Base-by-base conservation (phyloP, 2,888 invertebrate genomes). In the Chloroclystis v-ata region DNA sequence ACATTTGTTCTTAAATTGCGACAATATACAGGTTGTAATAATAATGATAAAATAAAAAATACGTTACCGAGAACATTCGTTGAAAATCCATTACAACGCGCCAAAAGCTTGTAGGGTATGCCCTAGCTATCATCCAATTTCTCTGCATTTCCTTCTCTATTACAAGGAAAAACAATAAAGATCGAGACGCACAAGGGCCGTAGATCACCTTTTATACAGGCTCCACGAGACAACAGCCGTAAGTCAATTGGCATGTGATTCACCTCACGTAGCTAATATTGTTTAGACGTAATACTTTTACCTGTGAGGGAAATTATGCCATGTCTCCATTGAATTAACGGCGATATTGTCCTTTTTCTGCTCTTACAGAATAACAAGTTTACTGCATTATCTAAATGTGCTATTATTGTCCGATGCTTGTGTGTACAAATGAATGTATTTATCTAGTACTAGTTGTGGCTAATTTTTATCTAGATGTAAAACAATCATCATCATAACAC, bases 201-300 rank as follows among this genome's bases (percentile, higher is more conserved):
- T 59, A 56, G 53, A 56, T 59, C 59, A 54, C 54, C 56, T 49
- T 54, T 48, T 46, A 50, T 51, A 49, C 54, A 47, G 44, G 46
- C 39, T 47, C 49, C 25, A 33, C 30, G 42, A 52, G 58, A 59
- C 59, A 59, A 53, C 49, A 54, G 56, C 46, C 59, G 57, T 60
- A 74, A 76, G 72, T 69, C 72, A 73, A 76, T 73, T 68, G 71
- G 63, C 63, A 61, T 63, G 57, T 61, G 63, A 78, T 78, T 76
- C 79, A 25, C 13, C 63, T 72, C 79, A 79, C 79, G 79, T 79
- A 72, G 49, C 69, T 78, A 78, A 79, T 79, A 79, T 75, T 78
- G 78, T 78, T 78, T 77, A 75, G 67, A 69, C 72, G 74, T 74
- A 77, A 78, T 78, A 78, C 77, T 78, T 77, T 78, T 75, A 78